Conservation (phyloP, 2,113 vertebrate genomes). For the Galbula dea region DNA sequence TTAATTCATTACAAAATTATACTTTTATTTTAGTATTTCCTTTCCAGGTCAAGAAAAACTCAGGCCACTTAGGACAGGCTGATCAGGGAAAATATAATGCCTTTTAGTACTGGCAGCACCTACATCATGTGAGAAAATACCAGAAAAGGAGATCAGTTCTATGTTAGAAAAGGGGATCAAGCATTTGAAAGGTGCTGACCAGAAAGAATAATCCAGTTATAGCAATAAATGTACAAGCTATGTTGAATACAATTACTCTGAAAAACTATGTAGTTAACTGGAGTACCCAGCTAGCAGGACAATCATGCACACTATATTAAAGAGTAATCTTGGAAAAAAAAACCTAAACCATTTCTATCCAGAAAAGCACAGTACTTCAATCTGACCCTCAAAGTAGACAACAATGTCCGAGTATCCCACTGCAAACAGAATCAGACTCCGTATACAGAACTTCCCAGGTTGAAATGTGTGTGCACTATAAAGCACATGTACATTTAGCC, state of each 20-base stretch:
- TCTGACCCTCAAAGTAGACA: neutral
- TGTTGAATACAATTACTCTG: neutral
- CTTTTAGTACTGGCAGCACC: neutral
- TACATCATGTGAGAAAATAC: neutral
- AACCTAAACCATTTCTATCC: neutral
- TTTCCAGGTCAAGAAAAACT: conserved; percentile 24
- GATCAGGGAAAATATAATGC: neutral
- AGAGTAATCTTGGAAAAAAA: conserved; percentile 17
- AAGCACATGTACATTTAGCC: neutral
- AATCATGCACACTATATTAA: neutral
- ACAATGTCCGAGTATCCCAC: neutral
- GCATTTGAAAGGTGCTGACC: neutral
- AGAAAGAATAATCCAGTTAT: neutral
- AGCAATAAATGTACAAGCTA: neutral
- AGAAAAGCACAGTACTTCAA: neutral
- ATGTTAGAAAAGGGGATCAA: neutral
- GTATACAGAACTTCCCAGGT: neutral
- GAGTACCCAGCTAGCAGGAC: neutral
- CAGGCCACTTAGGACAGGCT: neutral
- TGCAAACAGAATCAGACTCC: neutral
- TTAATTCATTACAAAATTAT: conserved; percentile 11
- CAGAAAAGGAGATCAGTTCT: neutral
- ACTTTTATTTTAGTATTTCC: conserved; percentile 27
- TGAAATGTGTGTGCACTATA: neutral
- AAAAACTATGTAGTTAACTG: neutral